phyloP scores from a whole-genome alignment of 2,888 invertebrate species.

The Tenthredo livida region DNA sequence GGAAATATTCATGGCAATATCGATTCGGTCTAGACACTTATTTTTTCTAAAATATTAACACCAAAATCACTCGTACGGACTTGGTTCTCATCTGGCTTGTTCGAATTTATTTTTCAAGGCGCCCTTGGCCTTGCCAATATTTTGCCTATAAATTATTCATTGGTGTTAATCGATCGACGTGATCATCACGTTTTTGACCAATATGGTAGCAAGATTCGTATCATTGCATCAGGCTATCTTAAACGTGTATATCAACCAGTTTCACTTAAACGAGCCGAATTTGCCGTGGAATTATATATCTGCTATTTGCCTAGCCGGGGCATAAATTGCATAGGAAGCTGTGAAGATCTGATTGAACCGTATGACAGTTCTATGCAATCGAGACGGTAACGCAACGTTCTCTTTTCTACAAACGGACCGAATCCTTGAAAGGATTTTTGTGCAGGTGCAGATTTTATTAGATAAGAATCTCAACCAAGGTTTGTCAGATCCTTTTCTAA shows the following conservation, averaged over 20 bases:
- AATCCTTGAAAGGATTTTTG: slow-evolving; percentile 6
- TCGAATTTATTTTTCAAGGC: not conserved
- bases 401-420: not conserved
- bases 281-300: not conserved
- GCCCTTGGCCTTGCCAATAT: not conserved
- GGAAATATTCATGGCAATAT: not conserved
- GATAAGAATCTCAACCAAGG: slow-evolving; percentile 15
- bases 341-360: not conserved
- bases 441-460: not conserved
- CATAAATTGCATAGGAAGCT: not conserved
- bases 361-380: not conserved
- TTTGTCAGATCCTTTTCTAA: not conserved
- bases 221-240: not conserved
- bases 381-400: not conserved
- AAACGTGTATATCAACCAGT: not conserved
- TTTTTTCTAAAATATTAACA: not conserved
- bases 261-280: not conserved
- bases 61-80: not conserved
- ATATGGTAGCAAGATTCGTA: not conserved
- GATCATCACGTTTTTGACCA: not conserved
- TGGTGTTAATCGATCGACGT: not conserved
- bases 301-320: not conserved
- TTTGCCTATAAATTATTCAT: not conserved
- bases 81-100: not conserved
- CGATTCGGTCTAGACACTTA: not conserved